Conservation (phyloP, 2,113 vertebrate genomes). For the Microcebus murinus region DNA sequence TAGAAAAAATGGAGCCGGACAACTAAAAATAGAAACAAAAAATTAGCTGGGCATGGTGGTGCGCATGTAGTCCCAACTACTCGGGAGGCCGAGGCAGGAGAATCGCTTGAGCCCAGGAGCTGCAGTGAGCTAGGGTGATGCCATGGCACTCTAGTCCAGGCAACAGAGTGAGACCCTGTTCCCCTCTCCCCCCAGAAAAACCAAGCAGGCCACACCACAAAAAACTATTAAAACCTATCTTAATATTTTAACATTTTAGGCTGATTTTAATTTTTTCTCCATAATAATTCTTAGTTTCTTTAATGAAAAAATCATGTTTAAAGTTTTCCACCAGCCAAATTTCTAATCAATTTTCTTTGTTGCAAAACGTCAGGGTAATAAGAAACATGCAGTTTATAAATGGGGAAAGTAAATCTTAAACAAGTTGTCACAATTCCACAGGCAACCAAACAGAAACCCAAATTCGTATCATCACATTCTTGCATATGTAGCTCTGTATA, state of each 20-base stretch:
- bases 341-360: neutral
- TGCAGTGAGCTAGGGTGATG: no score
- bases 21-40: no score
- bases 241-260: neutral
- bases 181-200: no score
- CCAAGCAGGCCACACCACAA: no score
- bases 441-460: neutral
- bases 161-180: no score
- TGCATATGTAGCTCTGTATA: neutral
- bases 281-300: neutral
- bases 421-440: neutral
- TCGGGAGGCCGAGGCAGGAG: no score
- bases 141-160: no score
- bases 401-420: neutral
- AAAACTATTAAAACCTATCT: neutral
- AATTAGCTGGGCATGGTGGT: no score
- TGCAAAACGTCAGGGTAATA: neutral
- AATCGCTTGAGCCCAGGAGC: no score
- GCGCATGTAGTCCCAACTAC: no score
- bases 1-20: no score
- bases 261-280: neutral
- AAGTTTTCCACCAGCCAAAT: neutral
- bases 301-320: neutral
- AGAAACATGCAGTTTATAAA: neutral
- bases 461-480: neutral